Evolutionary conservation across 2,888 invertebrate genomes (phyloP).

Genomic region (Heliconius hortense): DNA sequence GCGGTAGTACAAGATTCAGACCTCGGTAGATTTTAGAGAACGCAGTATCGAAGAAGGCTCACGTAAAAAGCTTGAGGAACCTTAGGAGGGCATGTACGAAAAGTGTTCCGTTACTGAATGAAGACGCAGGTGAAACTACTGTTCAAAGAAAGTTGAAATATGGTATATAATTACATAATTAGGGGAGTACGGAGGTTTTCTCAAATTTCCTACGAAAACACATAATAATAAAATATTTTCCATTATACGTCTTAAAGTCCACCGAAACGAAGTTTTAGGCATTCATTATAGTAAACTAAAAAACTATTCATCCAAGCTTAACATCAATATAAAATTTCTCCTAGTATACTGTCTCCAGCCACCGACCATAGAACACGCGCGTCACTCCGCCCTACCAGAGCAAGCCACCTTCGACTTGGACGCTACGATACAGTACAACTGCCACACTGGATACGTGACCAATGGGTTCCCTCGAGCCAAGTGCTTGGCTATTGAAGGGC

Average conservation of each 20-base stretch:
- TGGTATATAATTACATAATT: too few relatives aligned
- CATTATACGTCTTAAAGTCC: neutral
- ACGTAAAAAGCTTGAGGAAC: too few relatives aligned
- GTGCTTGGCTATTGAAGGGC: conserved; percentile 93
- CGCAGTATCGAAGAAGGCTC: too few relatives aligned
- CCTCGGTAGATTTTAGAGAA: too few relatives aligned
- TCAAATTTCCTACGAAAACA: too few relatives aligned
- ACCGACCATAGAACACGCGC: conserved; percentile 91
- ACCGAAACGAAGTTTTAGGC: too few relatives aligned
- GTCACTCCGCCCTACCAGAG: conserved; percentile 93
- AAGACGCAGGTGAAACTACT: too few relatives aligned
- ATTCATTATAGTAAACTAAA: neutral
- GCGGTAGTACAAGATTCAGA: too few relatives aligned
- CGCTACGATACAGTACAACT: conserved; percentile 95
- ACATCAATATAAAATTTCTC: neutral
- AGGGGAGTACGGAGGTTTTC: too few relatives aligned
- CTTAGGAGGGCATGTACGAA: too few relatives aligned
- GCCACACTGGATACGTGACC: conserved; percentile 96
- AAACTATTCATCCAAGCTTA: neutral
- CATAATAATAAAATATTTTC: neutral
- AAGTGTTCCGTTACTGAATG: too few relatives aligned
- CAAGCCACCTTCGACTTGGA: conserved; percentile 95
- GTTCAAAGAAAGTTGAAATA: too few relatives aligned
- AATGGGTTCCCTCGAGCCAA: conserved; percentile 96
- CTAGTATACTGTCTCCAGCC: conserved; percentile 93